Conservation (phyloP, 2,888 invertebrate genomes). For the Dusona sp. region DNA sequence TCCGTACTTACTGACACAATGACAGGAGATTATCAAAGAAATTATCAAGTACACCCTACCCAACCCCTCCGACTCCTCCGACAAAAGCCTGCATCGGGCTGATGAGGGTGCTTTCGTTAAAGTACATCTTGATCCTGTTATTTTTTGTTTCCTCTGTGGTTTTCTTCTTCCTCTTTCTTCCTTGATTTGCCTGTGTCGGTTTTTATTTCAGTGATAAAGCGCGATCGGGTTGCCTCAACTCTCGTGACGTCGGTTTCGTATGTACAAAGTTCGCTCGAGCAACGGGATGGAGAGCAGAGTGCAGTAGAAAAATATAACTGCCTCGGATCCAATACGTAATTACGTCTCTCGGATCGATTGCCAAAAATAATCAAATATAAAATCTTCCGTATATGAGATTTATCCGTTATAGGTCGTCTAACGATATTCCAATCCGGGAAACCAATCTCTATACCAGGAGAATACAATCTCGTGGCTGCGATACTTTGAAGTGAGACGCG, state of each 20-base stretch:
- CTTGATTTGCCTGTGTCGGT: conserved; percentile 9
- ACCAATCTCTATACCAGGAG: conserved; percentile 51
- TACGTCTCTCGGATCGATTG: conserved; percentile 19
- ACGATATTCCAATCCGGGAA: neutral
- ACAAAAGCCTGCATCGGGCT: conserved; percentile 80
- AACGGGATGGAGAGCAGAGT: conserved; percentile 19
- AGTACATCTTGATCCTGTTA: conserved; percentile 75
- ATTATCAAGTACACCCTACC: conserved; percentile 79
- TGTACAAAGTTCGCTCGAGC: conserved; percentile 28
- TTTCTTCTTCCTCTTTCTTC: conserved; percentile 34
- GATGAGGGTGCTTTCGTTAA: conserved; percentile 79
- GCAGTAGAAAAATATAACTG: neutral
- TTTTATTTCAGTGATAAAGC: conserved; percentile 20
- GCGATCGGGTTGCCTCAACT: conserved; percentile 9
- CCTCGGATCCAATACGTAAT: conserved; percentile 14
- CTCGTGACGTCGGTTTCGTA: neutral
- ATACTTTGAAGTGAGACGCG: conserved; percentile 83
- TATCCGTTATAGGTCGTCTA: neutral
- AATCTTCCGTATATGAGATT: neutral
- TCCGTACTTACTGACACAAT: conserved; percentile 70
- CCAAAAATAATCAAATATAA: conserved; percentile 12
- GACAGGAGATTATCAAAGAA: conserved; percentile 76
- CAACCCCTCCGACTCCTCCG: conserved; percentile 75
- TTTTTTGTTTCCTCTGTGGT: conserved; percentile 34
- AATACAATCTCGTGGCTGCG: conserved; percentile 60